Percentiles rank a stretch among this genome's conserved stretches.
Evolutionary conservation across 2,888 invertebrate species (phyloP).

Genomic region (Ophraella communa): DNA sequence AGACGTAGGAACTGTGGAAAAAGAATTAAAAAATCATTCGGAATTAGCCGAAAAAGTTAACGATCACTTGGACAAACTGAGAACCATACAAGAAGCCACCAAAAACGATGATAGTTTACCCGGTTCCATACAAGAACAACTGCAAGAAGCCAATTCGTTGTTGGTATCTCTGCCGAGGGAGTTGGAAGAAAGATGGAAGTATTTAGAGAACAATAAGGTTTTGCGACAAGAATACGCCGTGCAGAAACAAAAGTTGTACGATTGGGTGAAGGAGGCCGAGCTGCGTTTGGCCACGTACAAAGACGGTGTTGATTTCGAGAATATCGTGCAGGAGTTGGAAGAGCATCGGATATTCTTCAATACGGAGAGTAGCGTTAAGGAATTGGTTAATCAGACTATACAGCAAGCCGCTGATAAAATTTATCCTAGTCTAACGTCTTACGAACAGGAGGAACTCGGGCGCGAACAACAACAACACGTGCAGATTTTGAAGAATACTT

Average conservation of each 20-base stretch:
- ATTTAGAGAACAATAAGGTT: slow-evolving; percentile 78
- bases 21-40: slow-evolving; percentile 79
- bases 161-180: slow-evolving; percentile 80
- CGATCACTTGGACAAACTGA: slow-evolving; percentile 67
- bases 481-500: slow-evolving; percentile 79
- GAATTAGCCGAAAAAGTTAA: slow-evolving; percentile 73
- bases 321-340: slow-evolving; percentile 80
- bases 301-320: slow-evolving; percentile 88
- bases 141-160: slow-evolving; percentile 83
- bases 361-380: slow-evolving; percentile 78
- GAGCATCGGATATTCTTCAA: slow-evolving; percentile 88
- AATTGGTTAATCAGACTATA: slow-evolving; percentile 80
- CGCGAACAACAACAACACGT: slow-evolving; percentile 82
- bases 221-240: slow-evolving; percentile 78
- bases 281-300: slow-evolving; percentile 77
- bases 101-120: slow-evolving; percentile 81
- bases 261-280: slow-evolving; percentile 85
- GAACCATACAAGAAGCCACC: slow-evolving; percentile 73
- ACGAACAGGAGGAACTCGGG: slow-evolving; percentile 84
- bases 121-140: slow-evolving; percentile 79
- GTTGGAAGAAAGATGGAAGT: slow-evolving; percentile 80
- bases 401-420: slow-evolving; percentile 87
- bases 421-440: slow-evolving; percentile 81
- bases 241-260: slow-evolving; percentile 77
- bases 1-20: slow-evolving; percentile 79